Base-by-base conservation (phyloP, 1,140 invertebrate species). In the Batillaria attramentaria region DNA sequence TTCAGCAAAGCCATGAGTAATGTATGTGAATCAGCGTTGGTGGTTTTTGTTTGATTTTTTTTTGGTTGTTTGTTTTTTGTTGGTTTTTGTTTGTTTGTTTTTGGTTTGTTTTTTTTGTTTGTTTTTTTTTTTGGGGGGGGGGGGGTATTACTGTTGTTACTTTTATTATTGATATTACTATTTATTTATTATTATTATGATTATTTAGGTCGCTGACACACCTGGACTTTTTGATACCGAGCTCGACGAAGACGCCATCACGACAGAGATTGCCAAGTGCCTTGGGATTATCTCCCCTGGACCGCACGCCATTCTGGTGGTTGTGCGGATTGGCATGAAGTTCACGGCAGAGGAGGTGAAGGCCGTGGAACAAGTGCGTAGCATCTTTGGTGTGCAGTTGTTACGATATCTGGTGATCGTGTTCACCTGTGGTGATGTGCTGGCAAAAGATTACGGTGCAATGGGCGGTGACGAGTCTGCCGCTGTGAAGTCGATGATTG, bases 141-240 rank as follows among this genome's bases (percentile, higher is more conserved):
- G n/a, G n/a, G n/a, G n/a, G n/a, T n/a, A n/a, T n/a, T n/a, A n/a
- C n/a, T n/a, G n/a, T n/a, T n/a, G n/a, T n/a, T n/a, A n/a, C n/a
- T n/a, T n/a, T n/a, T n/a, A n/a, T n/a, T n/a, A n/a, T n/a, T n/a
- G n/a, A n/a, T n/a, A n/a, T n/a, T n/a, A n/a, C n/a, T n/a, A n/a
- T n/a, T n/a, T n/a, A n/a, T n/a, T n/a, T n/a, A n/a, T n/a, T 28
- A 4, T 74, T 0, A 28, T n/a, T n/a, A n/a, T n/a, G n/a, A n/a
- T n/a, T n/a, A n/a, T n/a, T n/a, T n/a, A 74, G 62, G 75, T 84
- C 18, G 78, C 83, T 0, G 83, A 84, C 54, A 84, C 83, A 20
- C 83, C 83, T 6, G 83, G 81, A 20, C 28, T 80, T 13, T 84
- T 80, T 57, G 81, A 82, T 60, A 84, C 83, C 0, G 72, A 50